Percentiles rank a stretch among this genome's conserved stretches.
Conservation (phyloP, 2,888 invertebrate species). For the Venusia cambrica region DNA sequence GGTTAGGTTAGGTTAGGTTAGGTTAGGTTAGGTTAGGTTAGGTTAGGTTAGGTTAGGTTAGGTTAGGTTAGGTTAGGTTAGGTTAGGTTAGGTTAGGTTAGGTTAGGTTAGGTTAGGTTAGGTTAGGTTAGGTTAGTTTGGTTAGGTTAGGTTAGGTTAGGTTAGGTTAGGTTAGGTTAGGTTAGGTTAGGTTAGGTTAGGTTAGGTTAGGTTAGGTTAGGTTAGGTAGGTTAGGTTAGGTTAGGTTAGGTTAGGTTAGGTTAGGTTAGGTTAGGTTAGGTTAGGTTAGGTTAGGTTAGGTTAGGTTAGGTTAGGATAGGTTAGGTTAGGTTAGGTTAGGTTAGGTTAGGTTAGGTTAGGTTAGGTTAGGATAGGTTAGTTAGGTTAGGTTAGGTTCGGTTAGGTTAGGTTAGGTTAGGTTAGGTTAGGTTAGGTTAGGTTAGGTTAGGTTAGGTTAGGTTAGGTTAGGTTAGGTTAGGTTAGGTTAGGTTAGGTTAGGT, state of each 20-base stretch:
- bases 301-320: conserved; percentile 29
- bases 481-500: conserved; percentile 26
- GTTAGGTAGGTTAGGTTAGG: conserved; percentile 22
- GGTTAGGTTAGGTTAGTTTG: conserved; percentile 22
- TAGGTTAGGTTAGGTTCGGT: conserved; percentile 23
- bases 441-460: conserved; percentile 24
- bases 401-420: conserved; percentile 23
- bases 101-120: conserved; percentile 20
- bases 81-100: conserved; percentile 24
- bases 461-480: conserved; percentile 26
- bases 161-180: conserved; percentile 20
- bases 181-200: conserved; percentile 22
- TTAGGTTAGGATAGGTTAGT: conserved; percentile 22
- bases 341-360: conserved; percentile 17
- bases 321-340: conserved; percentile 24
- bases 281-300: conserved; percentile 29
- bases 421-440: conserved; percentile 25
- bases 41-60: conserved; percentile 20
- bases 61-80: conserved; percentile 23
- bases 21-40: conserved; percentile 23
- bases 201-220: conserved; percentile 27
- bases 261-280: conserved; percentile 27
- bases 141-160: conserved; percentile 23
- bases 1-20: conserved; percentile 27
- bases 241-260: conserved; percentile 26